Evolutionary conservation across 2,113 vertebrate genomes (phyloP).

Genomic region (Paratilapia polleni): DNA sequence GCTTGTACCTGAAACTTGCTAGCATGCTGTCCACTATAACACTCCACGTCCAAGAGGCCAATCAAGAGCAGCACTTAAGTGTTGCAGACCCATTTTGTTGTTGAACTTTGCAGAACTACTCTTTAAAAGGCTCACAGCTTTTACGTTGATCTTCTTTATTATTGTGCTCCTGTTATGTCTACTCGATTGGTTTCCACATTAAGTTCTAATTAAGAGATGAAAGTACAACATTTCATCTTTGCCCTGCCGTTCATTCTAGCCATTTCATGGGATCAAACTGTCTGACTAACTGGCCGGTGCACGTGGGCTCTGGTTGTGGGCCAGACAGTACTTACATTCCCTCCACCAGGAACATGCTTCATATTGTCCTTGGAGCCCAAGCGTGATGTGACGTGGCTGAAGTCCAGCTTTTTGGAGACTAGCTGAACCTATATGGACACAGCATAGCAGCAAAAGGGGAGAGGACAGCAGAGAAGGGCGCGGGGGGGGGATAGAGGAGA

Average conservation of each 20-base stretch:
- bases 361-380: slow-evolving; percentile 99
- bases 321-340: slow-evolving; percentile 94
- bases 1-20: slow-evolving; percentile 19
- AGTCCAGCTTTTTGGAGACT: slow-evolving; percentile 99
- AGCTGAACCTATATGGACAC: slow-evolving; percentile 92
- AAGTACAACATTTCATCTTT: neutral
- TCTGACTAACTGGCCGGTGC: neutral
- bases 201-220: neutral
- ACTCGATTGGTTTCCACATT: neutral
- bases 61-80: neutral
- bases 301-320: neutral
- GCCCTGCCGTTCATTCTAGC: neutral
- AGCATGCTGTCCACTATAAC: slow-evolving; percentile 44
- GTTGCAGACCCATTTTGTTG: neutral
- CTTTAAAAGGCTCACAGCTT: neutral
- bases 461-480: neutral
- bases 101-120: neutral
- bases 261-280: neutral
- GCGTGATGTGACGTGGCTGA: slow-evolving; percentile 98
- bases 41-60: neutral
- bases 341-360: slow-evolving; percentile 99
- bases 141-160: neutral
- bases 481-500: neutral
- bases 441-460: slow-evolving; percentile 83
- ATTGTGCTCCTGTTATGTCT: neutral